Conservation (phyloP, 2,888 invertebrate species). For the Pristionchus fissidentatus region DNA sequence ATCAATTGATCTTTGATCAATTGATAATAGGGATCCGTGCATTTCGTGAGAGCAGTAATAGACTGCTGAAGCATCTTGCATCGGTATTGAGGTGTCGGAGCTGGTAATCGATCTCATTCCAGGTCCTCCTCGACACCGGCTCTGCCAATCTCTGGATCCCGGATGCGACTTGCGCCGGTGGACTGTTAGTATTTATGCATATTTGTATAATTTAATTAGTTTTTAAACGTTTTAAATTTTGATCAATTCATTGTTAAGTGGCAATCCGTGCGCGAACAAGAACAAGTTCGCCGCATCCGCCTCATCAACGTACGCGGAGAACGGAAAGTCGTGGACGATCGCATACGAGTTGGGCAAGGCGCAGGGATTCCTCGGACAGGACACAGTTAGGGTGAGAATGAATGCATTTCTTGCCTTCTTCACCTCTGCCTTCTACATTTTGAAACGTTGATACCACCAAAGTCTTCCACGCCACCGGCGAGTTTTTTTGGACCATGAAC, state of each 20-base stretch:
- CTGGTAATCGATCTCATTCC: background rate
- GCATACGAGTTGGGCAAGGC: constrained; percentile 91
- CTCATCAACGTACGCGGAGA: constrained; percentile 86
- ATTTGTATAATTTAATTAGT: background rate
- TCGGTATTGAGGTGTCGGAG: too few species aligned
- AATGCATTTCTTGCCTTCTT: too few species aligned
- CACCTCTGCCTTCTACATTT: too few species aligned
- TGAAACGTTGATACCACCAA: too few species aligned
- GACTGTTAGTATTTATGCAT: background rate
- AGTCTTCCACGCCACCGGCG: too few species aligned
- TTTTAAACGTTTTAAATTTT: background rate
- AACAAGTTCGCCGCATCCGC: constrained; percentile 90
- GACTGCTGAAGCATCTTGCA: too few species aligned
- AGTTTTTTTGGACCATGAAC: too few species aligned
- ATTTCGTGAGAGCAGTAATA: too few species aligned
- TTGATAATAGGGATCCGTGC: too few species aligned
- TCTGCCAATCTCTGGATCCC: constrained; percentile 67
- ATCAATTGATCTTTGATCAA: background rate
- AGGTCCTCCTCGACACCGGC: constrained; percentile 67
- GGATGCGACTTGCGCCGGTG: constrained; percentile 53
- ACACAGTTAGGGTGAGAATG: constrained; percentile 84
- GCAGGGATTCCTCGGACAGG: constrained; percentile 92
- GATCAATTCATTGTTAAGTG: background rate
- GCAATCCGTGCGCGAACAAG: constrained; percentile 55
- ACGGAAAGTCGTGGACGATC: constrained; percentile 92